Evolutionary conservation across 1,140 invertebrate genomes (phyloP), one percentile per base, ranked within the genome.

Genomic region (Conopomorpha cramerella): DNA sequence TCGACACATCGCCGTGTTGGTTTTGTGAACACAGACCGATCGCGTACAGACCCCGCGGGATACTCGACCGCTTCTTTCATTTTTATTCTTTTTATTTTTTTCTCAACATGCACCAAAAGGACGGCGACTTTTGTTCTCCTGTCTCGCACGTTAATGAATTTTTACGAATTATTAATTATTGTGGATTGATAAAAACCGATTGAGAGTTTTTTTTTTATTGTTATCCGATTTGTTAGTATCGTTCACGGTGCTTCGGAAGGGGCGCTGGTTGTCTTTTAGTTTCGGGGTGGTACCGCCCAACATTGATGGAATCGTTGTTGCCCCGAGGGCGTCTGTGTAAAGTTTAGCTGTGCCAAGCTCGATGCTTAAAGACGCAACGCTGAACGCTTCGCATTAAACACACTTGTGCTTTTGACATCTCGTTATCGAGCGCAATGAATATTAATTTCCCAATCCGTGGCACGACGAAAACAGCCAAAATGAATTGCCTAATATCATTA

Each of bases 111-210:
- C 41, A 51, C 59, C 64, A 72, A n/a, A 72, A 68, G 51, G 58
- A 55, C 58, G 56, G 64, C 67, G 54, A 73, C 67, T 64, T 61
- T 63, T 67, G 63, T 71, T 67, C 64, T 50, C 55, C 47, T 68
- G 62, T 70, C 62, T 66, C 50, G 57, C 34, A 46, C 49, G 51
- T 68, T 73, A 73, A 73, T 73, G 68, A 73, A n/a, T 70, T 66
- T 67, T 64, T 66, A 70, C 65, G 61, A 49, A 67, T 68, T 73
- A 73, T 73, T 73, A 73, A 73, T 73, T n/a, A n/a, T n/a, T 64
- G 63, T 62, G 46, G 41, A 29, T 39, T 43, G 51, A 57, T 64
- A 56, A 61, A 65, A 65, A 56, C 33, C 55, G 56, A 70, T 66
- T 70, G 63, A 72, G 56, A 65, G 62, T 70, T 72, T 55, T n/a